Evolutionary conservation across 2,113 vertebrate species (phyloP), one percentile per base, ranked within the genome.

Genomic region (Tychaedon coryphoeus): DNA sequence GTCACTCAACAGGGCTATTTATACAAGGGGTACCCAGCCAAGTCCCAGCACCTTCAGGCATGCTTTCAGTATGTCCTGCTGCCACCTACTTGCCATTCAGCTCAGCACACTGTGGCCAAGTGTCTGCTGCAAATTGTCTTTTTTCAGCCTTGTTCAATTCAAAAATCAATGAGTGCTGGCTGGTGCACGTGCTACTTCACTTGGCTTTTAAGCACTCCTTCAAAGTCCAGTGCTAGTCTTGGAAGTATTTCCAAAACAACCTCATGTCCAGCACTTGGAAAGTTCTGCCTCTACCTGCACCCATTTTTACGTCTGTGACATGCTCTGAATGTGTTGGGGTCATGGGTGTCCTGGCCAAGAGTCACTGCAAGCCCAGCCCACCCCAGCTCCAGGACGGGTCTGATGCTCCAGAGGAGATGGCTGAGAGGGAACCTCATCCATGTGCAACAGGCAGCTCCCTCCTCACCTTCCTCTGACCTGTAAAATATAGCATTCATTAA

Each of bases 81-180:
- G 86, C 86, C 93, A 82, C 47, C 86, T 94, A 67, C 88, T 83
- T 93, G 79, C 48, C 31, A 60, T 69, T 34, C n/a, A 71, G 74
- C n/a, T 19, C 61, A 87, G 38, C 13, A 2, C 61, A 72, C 9
- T 1, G 22, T 72, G 71, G 24, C 40, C 53, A 43, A 47, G 14
- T 16, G 3, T 19, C 53, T 71, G 13, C n/a, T 51, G n/a, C n/a
- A 79, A 67, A 28, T 4, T 19, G 26, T 12, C 14, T 29, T 58
- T 65, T 83, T 58, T 7, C 22, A 33, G 61, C 29, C 57, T 48
- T 6, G 2, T 48, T 56, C 12, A 56, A 9, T 38, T n/a, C 2
- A 2, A 67, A 88, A 77, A 65, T 8, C 2, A 2, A 3, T 8
- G 16, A 67, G 9, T n/a, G 34, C 45, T 61, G 66, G 43, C 5